Base-by-base conservation (phyloP, 2,113 vertebrate species). In the Nothoprocta pentlandii region DNA sequence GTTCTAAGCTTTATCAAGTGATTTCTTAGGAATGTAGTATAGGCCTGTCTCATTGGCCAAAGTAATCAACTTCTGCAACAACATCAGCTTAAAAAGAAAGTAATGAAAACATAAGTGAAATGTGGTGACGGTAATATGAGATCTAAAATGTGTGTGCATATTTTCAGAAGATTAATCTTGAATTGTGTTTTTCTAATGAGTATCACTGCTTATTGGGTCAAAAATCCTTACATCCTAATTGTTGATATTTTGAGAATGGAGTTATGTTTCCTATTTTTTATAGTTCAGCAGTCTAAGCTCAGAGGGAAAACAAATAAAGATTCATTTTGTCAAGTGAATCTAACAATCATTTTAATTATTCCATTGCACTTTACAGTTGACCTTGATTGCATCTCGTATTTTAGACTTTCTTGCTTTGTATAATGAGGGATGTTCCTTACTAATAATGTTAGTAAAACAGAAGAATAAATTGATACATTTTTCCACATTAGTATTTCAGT, bases 291-390 rank as follows among this genome's bases (percentile, higher is more conserved):
- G 63, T 90, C 56, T 87, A 84, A 93, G 62, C 71, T 95, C 93
- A 85, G 78, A 93, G 80, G 34, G 46, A 88, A 95, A 86, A 93
- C 67, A 94, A 79, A 36, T 92, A 93, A 64, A 64, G 96, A 93
- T 94, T 96, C 79, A 85, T 94, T 97, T 94, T 95, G 58, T 12
- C 54, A 63, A 91, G 62, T 90, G 81, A 87, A 82, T 94, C 87
- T 87, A 79, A 96, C 91, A 70, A 77, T 93, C n/a, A 69, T 86
- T 85, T 88, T 91, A 94, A 97, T 95, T 94, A 96, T 95, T 91
- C 15, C 30, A 63, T 85, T 88, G 85, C 53, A 87, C 39, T 91
- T 51, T 86, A 44, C 34, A 85, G 86, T 91, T 95, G 94, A 92
- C 79, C 36, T 85, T 63, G 25, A 92, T 94, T 89, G 79, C 82